Percentiles rank a stretch among this genome's conserved stretches.
Conservation (phyloP, 2,113 vertebrate species). For the Urocolius indicus region DNA sequence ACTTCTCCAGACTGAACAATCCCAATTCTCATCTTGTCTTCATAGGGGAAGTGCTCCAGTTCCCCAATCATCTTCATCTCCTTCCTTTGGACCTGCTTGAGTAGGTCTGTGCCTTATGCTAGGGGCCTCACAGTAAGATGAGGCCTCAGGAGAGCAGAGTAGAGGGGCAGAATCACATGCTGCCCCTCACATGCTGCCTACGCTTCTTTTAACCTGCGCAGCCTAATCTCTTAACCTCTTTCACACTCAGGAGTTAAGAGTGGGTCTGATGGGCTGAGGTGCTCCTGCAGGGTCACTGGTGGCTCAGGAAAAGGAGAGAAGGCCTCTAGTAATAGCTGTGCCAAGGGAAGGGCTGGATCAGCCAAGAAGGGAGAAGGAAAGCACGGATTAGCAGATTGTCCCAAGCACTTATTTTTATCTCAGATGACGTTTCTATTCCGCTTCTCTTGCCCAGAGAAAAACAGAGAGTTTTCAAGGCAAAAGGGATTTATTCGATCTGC, state of each 20-base stretch:
- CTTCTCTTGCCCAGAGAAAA: not conserved
- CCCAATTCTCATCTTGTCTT: not conserved
- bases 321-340: not conserved
- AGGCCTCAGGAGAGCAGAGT: rapidly evolving
- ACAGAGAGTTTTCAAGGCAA: not conserved
- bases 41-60: not conserved
- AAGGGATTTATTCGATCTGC: not conserved
- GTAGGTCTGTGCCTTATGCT: no score
- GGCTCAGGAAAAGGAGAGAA: not conserved
- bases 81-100: rapidly evolving
- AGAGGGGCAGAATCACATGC: not conserved
- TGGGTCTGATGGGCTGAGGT: no score
- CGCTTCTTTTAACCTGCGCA: not conserved
- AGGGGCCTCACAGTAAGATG: no score
- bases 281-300: rapidly evolving
- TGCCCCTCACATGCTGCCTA: not conserved
- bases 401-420: not conserved
- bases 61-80: rapidly evolving
- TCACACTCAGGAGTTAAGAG: not conserved
- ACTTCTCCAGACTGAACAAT: not conserved
- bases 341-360: not conserved
- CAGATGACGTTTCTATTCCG: not conserved
- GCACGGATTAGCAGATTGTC: not conserved
- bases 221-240: not conserved
- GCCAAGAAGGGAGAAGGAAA: not conserved